These are phyloP conservation scores for Cyaniris semiargus DNA, from an alignment of 2,888 invertebrate genomes.

Conservation along the genomic window DNA sequence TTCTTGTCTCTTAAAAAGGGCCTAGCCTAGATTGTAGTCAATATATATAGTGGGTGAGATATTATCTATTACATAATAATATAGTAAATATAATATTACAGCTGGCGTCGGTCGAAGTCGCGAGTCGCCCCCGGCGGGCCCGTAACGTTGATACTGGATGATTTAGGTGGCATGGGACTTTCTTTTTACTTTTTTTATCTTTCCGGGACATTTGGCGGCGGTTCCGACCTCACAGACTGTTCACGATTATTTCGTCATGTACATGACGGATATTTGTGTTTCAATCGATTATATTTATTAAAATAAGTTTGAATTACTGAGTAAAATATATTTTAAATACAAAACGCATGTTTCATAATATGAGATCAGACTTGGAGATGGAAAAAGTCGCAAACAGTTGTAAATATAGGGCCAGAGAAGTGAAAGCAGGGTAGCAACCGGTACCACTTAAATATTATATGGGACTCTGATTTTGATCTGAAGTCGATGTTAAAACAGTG, in stretches of 20 bases:
- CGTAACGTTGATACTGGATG: conserved; percentile 45
- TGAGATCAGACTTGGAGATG: too few relatives aligned
- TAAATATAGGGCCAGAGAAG: too few relatives aligned
- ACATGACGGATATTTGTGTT: conserved; percentile 25
- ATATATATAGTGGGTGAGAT: neutral
- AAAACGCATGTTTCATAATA: too few relatives aligned
- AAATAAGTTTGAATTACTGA: too few relatives aligned
- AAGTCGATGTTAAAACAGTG: too few relatives aligned
- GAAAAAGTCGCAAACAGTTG: too few relatives aligned
- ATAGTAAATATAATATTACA: conserved; percentile 28
- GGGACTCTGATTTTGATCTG: too few relatives aligned
- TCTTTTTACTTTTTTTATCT: conserved; percentile 48
- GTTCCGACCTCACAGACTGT: conserved; percentile 39
- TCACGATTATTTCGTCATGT: conserved; percentile 40
- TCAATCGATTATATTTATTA: neutral
- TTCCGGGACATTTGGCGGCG: conserved; percentile 48
- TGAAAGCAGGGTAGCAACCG: too few relatives aligned
- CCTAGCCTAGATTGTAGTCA: neutral
- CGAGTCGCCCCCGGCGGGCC: conserved; percentile 32
- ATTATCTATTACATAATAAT: neutral
- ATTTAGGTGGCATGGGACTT: conserved; percentile 45
- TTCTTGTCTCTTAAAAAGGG: too few relatives aligned
- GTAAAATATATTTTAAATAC: too few relatives aligned
- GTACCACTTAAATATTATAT: too few relatives aligned
- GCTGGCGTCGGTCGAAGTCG: conserved; percentile 18